These are phyloP conservation scores for Lates japonicus DNA, from an alignment of 2,797 vertebrate species.

Conservation along the genomic window DNA sequence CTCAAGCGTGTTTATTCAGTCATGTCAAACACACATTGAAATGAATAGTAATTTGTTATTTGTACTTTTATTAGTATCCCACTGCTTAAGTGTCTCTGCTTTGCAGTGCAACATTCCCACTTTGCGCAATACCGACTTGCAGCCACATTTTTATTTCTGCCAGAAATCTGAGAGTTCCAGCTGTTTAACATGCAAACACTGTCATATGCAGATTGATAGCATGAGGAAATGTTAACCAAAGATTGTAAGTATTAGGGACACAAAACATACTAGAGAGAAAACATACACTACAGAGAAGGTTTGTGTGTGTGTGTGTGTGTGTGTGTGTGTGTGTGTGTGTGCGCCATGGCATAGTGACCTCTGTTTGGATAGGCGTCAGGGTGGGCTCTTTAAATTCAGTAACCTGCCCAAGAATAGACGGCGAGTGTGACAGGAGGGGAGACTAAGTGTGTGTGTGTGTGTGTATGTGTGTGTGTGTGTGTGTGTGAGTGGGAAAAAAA, in stretches of 20 bases:
- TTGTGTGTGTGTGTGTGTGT: constrained; percentile 12
- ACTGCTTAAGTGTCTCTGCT: background rate
- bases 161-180: constrained; percentile 47
- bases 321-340: constrained; percentile 20
- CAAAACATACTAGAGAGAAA: constrained; percentile 7
- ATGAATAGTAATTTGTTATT: constrained; percentile 21
- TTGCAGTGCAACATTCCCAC: constrained; percentile 16
- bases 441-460: constrained; percentile 20
- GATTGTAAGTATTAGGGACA: background rate
- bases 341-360: constrained; percentile 68
- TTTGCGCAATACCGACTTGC: constrained; percentile 53
- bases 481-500: background rate
- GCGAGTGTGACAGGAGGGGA: constrained; percentile 73
- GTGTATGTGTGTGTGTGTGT: background rate
- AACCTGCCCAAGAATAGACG: constrained; percentile 80
- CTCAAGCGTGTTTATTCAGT: constrained; percentile 27
- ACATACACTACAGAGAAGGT: background rate
- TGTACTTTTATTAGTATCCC: constrained; percentile 1
- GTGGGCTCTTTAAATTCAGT: constrained; percentile 87
- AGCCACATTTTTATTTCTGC: constrained; percentile 46
- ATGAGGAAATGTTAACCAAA: background rate
- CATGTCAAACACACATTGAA: constrained; percentile 3
- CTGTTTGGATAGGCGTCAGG: constrained; percentile 55
- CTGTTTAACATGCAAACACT: constrained; percentile 36
- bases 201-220: constrained; percentile 11